phyloP scores from a whole-genome alignment of 2,113 vertebrate species.

The Tragulus kanchil region DNA sequence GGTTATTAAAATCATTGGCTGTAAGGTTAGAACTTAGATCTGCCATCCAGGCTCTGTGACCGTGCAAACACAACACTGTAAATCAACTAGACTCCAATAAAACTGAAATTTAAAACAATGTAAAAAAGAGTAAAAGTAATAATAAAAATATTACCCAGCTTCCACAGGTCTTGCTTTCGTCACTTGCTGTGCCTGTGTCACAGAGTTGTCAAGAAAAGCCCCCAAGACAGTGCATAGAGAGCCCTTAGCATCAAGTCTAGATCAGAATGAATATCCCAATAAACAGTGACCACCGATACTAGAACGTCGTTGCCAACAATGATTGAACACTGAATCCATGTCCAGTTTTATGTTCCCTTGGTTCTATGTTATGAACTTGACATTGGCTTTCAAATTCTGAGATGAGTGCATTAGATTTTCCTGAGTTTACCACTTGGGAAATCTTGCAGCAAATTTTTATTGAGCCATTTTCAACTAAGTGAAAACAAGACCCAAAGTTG shows the following conservation, averaged over 20 bases:
- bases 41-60: neutral
- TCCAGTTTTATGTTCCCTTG: neutral
- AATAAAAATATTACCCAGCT: neutral
- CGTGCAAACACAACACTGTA: neutral
- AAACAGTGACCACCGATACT: neutral
- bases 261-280: neutral
- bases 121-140: neutral
- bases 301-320: neutral
- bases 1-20: neutral
- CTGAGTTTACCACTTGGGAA: constrained; percentile 14
- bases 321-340: neutral
- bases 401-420: neutral
- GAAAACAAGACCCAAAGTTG: neutral
- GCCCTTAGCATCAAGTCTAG: neutral
- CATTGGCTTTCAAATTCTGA: neutral
- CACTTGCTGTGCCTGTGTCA: neutral
- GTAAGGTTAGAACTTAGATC: neutral
- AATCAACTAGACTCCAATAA: neutral
- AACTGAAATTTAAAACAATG: neutral
- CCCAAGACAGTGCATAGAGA: neutral
- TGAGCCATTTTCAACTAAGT: constrained; percentile 45
- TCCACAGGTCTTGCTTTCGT: neutral
- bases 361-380: neutral
- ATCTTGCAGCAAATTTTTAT: constrained; percentile 34
- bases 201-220: neutral